Conservation (phyloP, 2,113 vertebrate genomes). For the Piaya cayana region DNA sequence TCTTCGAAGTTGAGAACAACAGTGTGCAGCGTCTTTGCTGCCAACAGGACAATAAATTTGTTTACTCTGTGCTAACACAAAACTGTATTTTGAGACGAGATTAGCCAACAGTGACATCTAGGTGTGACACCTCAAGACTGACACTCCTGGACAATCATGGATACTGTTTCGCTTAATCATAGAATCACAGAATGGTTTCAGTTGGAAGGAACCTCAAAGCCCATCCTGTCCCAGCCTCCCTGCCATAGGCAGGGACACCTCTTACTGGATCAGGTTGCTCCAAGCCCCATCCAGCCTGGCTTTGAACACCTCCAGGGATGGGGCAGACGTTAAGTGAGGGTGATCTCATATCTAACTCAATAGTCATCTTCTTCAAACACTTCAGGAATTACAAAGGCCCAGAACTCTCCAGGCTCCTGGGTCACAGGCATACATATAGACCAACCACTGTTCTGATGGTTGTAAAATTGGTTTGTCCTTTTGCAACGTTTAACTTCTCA, state of each 20-base stretch:
- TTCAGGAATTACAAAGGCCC: neutral
- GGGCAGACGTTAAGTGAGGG: neutral
- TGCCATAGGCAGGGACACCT: too few species aligned
- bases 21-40: neutral
- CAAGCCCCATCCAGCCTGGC: too few species aligned
- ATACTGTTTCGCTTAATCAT: neutral
- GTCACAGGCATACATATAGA: neutral
- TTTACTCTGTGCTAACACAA: neutral
- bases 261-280: too few species aligned
- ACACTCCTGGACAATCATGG: neutral
- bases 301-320: too few species aligned
- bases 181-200: too few species aligned
- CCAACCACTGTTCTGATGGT: rapidly evolving
- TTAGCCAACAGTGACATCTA: neutral
- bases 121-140: neutral
- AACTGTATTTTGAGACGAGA: neutral
- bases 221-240: too few species aligned
- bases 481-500: neutral
- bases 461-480: neutral
- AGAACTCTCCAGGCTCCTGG: neutral
- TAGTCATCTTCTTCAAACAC: neutral
- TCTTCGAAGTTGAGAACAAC: neutral
- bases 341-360: neutral
- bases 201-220: too few species aligned
- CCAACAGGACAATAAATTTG: neutral